Evolutionary conservation across 1,140 invertebrate species (phyloP).

Genomic region (Lordiphosa collinella): DNA sequence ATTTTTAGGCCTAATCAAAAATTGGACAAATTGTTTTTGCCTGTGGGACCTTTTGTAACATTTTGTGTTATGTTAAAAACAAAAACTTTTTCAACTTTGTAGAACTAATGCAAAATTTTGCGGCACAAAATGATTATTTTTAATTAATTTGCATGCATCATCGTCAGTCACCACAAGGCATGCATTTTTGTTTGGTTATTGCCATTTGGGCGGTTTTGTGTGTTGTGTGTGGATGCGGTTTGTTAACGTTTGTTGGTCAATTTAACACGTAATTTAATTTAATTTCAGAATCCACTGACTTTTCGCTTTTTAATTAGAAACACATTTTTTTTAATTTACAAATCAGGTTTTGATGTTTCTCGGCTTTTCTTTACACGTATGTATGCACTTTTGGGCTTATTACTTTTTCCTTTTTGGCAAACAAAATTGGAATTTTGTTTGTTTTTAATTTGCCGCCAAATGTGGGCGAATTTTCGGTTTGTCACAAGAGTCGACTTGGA

Average conservation of each 20-base stretch:
- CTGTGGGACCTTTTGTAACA: too few relatives aligned
- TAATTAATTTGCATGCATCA: constrained; percentile 56
- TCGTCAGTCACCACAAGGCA: constrained; percentile 9
- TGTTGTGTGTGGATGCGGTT: constrained; percentile 39
- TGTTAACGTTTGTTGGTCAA: constrained; percentile 44
- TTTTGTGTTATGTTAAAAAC: too few relatives aligned
- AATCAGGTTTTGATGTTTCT: constrained; percentile 5
- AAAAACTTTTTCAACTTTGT: too few relatives aligned
- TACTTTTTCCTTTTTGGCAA: constrained; percentile 25
- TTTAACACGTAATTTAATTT: constrained; percentile 65
- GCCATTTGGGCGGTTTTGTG: constrained; percentile 3
- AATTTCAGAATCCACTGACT: constrained; percentile 9
- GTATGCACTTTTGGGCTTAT: constrained; percentile 16
- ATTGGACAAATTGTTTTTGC: too few relatives aligned
- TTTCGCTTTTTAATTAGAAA: constrained; percentile 32
- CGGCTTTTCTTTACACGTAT: constrained; percentile 7
- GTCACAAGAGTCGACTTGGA: constrained; percentile 21
- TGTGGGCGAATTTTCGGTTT: constrained; percentile 11
- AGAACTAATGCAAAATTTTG: constrained; percentile 5
- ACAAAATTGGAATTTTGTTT: constrained; percentile 46
- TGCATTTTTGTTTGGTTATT: constrained; percentile 11
- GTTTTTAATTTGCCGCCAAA: constrained; percentile 54
- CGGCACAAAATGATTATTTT: constrained; percentile 23
- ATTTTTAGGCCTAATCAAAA: too few relatives aligned
- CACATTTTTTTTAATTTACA: constrained; percentile 25